phyloP scores from a whole-genome alignment of 2,113 vertebrate genomes.

The Blennius ocellaris region DNA sequence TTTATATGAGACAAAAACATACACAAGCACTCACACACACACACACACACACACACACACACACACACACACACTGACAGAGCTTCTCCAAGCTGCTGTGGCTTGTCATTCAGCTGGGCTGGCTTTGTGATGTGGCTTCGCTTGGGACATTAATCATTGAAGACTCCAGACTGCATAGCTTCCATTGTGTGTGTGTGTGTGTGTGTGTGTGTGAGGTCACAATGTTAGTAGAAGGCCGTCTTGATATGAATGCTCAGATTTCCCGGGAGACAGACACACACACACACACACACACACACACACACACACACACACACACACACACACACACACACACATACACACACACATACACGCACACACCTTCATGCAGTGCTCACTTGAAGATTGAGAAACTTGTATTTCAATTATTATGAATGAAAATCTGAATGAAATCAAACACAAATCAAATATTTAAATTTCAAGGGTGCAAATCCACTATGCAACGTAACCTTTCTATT shows the following conservation, averaged over 20 bases:
- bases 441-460: too few relatives aligned
- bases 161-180: conserved; percentile 63
- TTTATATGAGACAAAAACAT: background rate
- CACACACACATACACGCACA: too few relatives aligned
- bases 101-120: conserved; percentile 60
- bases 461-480: too few relatives aligned
- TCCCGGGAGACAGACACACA: too few relatives aligned
- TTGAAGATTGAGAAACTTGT: too few relatives aligned
- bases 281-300: conserved; percentile 10
- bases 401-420: too few relatives aligned
- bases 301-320: conserved; percentile 5
- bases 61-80: background rate
- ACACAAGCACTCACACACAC: background rate
- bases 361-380: too few relatives aligned
- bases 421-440: too few relatives aligned
- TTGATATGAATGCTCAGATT: too few relatives aligned
- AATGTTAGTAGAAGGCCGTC: too few relatives aligned
- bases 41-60: too few relatives aligned
- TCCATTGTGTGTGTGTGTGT: conserved; percentile 50
- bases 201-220: conserved; percentile 43
- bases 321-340: conserved; percentile 1
- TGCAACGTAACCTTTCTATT: too few relatives aligned
- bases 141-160: conserved; percentile 83
- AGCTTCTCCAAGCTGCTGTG: conserved; percentile 57
- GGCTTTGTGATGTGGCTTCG: conserved; percentile 73